Evolutionary conservation across 1,140 invertebrate genomes (phyloP).

Genomic region (Matsumurasca onukii): DNA sequence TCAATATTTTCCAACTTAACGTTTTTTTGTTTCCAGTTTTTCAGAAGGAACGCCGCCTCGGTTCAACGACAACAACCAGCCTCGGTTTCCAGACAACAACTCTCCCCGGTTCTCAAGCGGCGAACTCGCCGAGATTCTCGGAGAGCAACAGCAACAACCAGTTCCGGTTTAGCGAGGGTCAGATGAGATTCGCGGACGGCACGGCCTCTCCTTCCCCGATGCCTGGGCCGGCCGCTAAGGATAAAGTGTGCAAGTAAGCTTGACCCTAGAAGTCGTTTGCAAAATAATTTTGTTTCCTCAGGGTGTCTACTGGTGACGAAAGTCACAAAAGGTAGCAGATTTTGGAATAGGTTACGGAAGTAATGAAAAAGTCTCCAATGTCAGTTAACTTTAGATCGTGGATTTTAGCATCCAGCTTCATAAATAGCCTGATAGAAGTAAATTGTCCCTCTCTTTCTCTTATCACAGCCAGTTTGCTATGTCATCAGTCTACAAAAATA

Average conservation of each 20-base stretch:
- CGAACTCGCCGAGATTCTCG: slow-evolving; percentile 1
- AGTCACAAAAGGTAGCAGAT: background rate
- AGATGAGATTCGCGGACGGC: background rate
- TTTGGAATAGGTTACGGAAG: too few relatives aligned
- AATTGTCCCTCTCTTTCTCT: too few relatives aligned
- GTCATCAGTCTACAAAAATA: too few relatives aligned
- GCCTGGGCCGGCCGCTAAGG: background rate
- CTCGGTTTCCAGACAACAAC: background rate
- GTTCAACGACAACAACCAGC: background rate
- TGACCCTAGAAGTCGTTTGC: too few relatives aligned
- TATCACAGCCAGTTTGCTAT: background rate
- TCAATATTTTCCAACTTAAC: too few relatives aligned
- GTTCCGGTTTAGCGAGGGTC: slow-evolving; percentile 2
- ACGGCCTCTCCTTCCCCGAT: background rate
- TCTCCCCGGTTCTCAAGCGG: background rate
- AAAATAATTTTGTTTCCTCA: too few relatives aligned
- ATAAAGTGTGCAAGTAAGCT: slow-evolving; percentile 23
- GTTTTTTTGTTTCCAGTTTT: background rate
- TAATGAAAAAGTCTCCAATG: too few relatives aligned
- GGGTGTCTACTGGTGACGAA: background rate
- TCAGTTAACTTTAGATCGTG: too few relatives aligned
- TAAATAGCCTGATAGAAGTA: too few relatives aligned
- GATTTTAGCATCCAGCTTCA: too few relatives aligned
- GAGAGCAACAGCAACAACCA: slow-evolving; percentile 11
- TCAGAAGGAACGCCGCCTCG: background rate